A percentile compares a stretch with the other conserved stretches of the same genome.
Conservation (phyloP, 2,113 vertebrate genomes). For the Catharus bicknelli region DNA sequence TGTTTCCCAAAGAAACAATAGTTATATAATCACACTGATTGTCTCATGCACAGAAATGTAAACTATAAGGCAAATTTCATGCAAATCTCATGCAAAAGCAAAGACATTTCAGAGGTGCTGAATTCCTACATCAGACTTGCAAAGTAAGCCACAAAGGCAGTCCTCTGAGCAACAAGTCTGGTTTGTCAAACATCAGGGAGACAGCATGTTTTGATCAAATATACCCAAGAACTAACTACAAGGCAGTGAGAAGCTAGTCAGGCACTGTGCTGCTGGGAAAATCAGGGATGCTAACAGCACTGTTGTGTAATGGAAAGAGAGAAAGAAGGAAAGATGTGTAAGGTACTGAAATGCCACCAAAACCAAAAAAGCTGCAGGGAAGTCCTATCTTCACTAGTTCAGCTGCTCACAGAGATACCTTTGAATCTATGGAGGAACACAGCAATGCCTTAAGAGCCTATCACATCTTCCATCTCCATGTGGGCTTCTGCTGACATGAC, state of each 20-base stretch:
- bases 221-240: not conserved
- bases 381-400: not conserved
- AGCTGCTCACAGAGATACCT: not conserved
- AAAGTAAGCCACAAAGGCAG: not conserved
- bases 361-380: not conserved
- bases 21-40: not conserved
- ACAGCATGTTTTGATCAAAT: not conserved
- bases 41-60: not conserved
- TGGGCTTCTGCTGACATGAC: not conserved
- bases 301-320: not conserved
- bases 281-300: not conserved
- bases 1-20: not conserved
- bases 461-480: not conserved
- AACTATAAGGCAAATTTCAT: not conserved
- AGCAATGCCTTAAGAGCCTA: not conserved
- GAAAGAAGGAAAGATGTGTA: not conserved
- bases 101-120: not conserved
- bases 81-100: not conserved
- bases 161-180: accelerated
- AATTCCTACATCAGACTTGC: not conserved
- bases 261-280: not conserved
- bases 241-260: not conserved
- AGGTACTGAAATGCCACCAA: not conserved
- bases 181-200: not conserved
- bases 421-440: not conserved